phyloP scores from a whole-genome alignment of 2,797 vertebrate species.

The Galago senegalensis region DNA sequence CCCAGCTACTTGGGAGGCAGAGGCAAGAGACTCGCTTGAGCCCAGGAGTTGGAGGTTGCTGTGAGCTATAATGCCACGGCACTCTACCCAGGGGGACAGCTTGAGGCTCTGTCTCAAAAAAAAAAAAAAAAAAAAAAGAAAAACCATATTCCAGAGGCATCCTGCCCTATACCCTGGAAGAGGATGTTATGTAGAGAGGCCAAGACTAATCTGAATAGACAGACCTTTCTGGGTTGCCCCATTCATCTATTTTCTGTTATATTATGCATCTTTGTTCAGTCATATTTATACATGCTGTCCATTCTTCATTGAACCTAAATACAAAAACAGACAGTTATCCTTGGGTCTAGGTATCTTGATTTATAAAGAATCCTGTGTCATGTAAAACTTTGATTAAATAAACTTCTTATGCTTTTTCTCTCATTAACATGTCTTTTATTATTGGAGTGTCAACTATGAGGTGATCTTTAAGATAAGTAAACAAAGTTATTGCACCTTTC shows the following conservation, averaged over 20 bases:
- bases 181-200: not conserved
- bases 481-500: not conserved
- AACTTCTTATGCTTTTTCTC: not conserved
- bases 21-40: too few species aligned
- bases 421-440: not conserved
- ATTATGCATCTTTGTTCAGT: not conserved
- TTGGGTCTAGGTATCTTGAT: not conserved
- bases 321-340: not conserved
- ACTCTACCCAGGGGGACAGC: too few species aligned
- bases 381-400: not conserved
- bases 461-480: not conserved
- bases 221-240: not conserved
- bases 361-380: not conserved
- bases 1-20: too few species aligned
- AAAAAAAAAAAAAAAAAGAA: too few species aligned
- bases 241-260: not conserved
- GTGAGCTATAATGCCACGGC: too few species aligned
- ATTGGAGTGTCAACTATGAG: too few species aligned
- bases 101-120: too few species aligned
- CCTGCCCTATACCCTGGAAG: not conserved
- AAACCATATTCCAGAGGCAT: not conserved
- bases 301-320: rapidly evolving
- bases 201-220: not conserved
- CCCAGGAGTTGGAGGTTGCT: too few species aligned
- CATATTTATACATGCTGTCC: not conserved